Evolutionary conservation across 2,113 vertebrate species (phyloP), one percentile per base, ranked within the genome.

Genomic region (Anarhynchus alexandrinus): DNA sequence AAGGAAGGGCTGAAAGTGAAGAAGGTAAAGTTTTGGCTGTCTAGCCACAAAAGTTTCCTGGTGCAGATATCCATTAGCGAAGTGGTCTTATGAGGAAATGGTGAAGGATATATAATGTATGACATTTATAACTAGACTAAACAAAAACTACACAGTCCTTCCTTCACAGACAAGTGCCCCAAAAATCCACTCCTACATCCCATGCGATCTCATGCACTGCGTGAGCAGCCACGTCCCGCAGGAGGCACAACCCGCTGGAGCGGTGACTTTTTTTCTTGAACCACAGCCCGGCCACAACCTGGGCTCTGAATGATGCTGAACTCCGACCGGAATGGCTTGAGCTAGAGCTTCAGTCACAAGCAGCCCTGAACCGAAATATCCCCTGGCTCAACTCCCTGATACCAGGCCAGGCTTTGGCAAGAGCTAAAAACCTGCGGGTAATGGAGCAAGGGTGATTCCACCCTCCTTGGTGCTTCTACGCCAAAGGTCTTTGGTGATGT

Each of bases 21-120:
- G 87, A 96, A 96, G 96, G 96, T 96, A 96, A 82, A 88, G 94
- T 91, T 95, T 96, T 96, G 93, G 92, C 92, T 95, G 92, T 80
- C 96, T 96, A 66, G 87, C 94, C 93, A 91, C 74, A 76, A 32
- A 94, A 92, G 93, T 94, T 97, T 96, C 88, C 96, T 93, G 87
- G 71, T 95, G 93, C 92, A 97, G 90, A 59, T 90, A 90, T 90
- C 88, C 93, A 95, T 92, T 94, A 95, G 83, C 0, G 0, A 72
- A 79, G 88, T 42, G 83, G 49, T 85, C 93, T 87, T 87, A 93
- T 0, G 7, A 95, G 91, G 97, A 95, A 96, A 95, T 64, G 84
- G 86, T 96, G 96, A 96, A 95, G 94, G 93, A 94, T 92, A 93
- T 96, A 92, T 96, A 93, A 82, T 0, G 5, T 87, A 94, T 55